These are phyloP conservation scores for Battus philenor DNA, from an alignment of 1,140 invertebrate genomes.

Conservation along the genomic window DNA sequence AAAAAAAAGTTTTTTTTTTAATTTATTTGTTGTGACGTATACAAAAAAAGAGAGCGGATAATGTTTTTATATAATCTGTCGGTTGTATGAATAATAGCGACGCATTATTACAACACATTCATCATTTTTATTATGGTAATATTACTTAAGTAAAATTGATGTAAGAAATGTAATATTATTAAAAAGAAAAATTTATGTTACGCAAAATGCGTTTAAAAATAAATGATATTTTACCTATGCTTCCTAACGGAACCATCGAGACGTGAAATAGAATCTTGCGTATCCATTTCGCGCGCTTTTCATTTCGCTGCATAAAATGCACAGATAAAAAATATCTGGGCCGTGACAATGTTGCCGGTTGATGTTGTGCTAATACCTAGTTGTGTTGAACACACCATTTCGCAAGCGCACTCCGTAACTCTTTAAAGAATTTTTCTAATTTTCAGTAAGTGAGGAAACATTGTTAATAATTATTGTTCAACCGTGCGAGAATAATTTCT, in stretches of 20 bases:
- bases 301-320: not conserved
- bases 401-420: conserved; percentile 22
- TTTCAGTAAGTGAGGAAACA: conserved; percentile 7
- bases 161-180: not conserved
- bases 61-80: conserved; percentile 7
- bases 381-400: conserved; percentile 24
- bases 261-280: conserved; percentile 63
- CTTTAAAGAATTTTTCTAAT: conserved; percentile 15
- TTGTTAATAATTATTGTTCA: conserved; percentile 11
- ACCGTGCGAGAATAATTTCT: too few species aligned
- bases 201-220: not conserved
- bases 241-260: conserved; percentile 41
- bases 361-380: conserved; percentile 16
- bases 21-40: too few species aligned
- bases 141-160: not conserved
- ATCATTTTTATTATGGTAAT: conserved; percentile 3
- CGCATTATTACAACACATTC: too few species aligned
- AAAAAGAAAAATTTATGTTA: not conserved
- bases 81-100: conserved; percentile 10
- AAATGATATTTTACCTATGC: conserved; percentile 15
- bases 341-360: conserved; percentile 38
- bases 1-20: too few species aligned
- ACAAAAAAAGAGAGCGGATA: too few species aligned
- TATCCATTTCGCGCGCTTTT: conserved; percentile 19
- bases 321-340: conserved; percentile 21